These are phyloP conservation scores for Pocillopora verrucosa DNA, from an alignment of 64 coral and sea anemone genomes.

Conservation along the genomic window DNA sequence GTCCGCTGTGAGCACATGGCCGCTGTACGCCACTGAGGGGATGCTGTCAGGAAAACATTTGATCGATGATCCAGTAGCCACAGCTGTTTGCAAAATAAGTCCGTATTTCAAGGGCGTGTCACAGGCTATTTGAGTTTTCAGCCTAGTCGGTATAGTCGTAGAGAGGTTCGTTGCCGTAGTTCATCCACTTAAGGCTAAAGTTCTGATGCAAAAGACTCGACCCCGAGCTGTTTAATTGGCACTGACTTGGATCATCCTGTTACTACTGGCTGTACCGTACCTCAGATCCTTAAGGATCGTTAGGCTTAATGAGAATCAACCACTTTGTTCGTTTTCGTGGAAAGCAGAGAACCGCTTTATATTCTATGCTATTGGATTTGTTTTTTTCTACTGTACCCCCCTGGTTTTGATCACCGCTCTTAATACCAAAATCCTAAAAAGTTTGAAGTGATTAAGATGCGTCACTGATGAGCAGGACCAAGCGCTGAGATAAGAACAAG, in stretches of 20 bases:
- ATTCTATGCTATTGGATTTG: neutral
- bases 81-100: neutral
- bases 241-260: neutral
- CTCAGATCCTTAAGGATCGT: neutral
- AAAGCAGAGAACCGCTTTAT: neutral
- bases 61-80: neutral
- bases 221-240: neutral
- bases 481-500: neutral
- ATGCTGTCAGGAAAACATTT: neutral
- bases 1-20: neutral
- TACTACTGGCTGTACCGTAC: neutral
- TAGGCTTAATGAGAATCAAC: neutral
- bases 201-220: neutral
- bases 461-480: neutral
- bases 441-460: neutral
- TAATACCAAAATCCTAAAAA: neutral
- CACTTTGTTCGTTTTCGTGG: neutral
- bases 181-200: neutral
- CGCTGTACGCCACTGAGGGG: conserved; percentile 17
- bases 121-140: conserved; percentile 5
- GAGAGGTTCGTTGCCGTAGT: conserved; percentile 29
- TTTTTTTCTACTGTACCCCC: neutral
- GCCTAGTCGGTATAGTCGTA: neutral
- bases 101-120: neutral
- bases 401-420: neutral